Base-by-base conservation (phyloP, 2,797 vertebrate species). In the Tachyglossus aculeatus region DNA sequence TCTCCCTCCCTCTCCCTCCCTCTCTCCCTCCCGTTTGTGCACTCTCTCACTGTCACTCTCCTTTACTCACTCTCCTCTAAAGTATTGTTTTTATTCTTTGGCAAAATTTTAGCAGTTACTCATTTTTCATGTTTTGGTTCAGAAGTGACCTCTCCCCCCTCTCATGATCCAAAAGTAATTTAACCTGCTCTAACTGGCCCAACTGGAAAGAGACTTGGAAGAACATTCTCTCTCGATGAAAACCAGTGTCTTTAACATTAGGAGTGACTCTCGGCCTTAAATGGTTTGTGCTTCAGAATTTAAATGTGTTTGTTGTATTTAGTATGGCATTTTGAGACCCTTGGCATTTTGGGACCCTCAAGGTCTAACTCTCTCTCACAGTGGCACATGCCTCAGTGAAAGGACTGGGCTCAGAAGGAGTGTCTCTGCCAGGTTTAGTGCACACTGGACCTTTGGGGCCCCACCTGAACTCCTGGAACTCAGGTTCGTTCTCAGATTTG, bases 231-330 rank as follows among this genome's bases (percentile, higher is more conserved):
- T 4, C 18, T 21, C 0, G 6, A 48, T 78, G 54, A 75, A 59
- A 73, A 5, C 5, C 47, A 43, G 4, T 56, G 1, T 73, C 3
- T 2, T 73, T 86, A 71, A 40, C 27, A 25, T 78, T 67, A 41
- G 50, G 14, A 36, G 63, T 73, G 70, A 52, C 58, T 69, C 7
- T 13, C 48, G 7, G 3, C 32, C 52, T 83, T 54, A 19, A 32
- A 37, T 64, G 3, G 4, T 40, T 29, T 52, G 53, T 15, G 77
- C 60, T 69, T 85, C 29, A 22, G 41, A 70, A 37, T 19, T n/a
- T 24, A 64, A 76, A 76, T 53, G 68, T 78, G 48, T 74, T 71
- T 80, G 71, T 70, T 82, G 74, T 74, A 58, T 43, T 82, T 73
- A 58, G 53, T 78, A 70, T 70, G 71, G 68, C 54, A 71, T n/a